Conservation (phyloP, 1,140 invertebrate species). For the Nasonia giraulti region DNA sequence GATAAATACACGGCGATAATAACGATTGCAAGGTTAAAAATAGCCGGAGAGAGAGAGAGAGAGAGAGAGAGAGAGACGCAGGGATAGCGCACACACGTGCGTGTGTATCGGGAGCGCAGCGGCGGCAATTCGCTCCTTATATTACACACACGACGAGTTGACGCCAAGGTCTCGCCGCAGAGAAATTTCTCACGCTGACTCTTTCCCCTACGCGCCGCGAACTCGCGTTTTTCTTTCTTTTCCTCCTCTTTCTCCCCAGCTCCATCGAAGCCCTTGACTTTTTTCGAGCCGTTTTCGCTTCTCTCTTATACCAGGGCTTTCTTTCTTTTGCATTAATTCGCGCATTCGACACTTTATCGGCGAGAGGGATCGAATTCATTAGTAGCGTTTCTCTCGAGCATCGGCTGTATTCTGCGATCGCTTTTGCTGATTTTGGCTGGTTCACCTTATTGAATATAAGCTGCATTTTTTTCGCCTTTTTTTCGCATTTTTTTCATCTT, state of each 20-base stretch:
- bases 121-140: constrained; percentile 19
- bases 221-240: constrained; percentile 50
- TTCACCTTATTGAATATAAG: too few relatives aligned
- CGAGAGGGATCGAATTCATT: constrained; percentile 57
- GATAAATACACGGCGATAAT: constrained; percentile 36
- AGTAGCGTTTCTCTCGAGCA: constrained; percentile 1
- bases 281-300: constrained; percentile 10
- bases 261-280: constrained; percentile 31
- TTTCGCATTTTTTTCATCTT: neutral
- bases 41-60: neutral
- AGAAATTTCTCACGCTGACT: constrained; percentile 63
- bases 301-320: constrained; percentile 47
- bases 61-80: neutral
- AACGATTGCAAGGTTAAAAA: constrained; percentile 42
- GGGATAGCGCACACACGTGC: neutral
- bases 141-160: constrained; percentile 27
- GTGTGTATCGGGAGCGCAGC: constrained; percentile 20
- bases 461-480: neutral
- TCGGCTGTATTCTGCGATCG: neutral
- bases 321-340: constrained; percentile 56
- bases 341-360: constrained; percentile 48
- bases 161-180: constrained; percentile 57
- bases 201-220: constrained; percentile 51
- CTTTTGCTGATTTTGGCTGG: neutral
- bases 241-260: constrained; percentile 17